Conservation (phyloP, 2,797 vertebrate species). For the Acipenser transmontanus region DNA sequence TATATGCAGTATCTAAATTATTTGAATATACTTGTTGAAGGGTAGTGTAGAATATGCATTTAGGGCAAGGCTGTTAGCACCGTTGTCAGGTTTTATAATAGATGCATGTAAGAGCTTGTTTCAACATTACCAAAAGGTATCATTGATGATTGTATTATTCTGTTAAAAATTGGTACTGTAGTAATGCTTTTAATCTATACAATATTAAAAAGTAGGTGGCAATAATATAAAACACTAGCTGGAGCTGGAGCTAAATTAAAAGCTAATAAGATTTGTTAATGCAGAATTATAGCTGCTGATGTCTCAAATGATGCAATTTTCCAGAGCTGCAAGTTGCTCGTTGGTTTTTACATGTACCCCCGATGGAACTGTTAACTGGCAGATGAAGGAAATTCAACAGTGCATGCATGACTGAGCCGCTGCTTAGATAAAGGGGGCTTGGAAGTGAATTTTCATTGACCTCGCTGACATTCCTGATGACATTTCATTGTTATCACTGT, state of each 20-base stretch:
- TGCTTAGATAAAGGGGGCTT: conserved; percentile 31
- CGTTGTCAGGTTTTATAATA: too few relatives aligned
- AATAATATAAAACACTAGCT: too few relatives aligned
- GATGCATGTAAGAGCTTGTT: too few relatives aligned
- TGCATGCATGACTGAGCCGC: conserved; percentile 39
- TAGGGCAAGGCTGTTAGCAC: too few relatives aligned
- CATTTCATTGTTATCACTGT: conserved; percentile 43
- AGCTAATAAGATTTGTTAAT: conserved; percentile 11
- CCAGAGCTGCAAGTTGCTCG: conserved; percentile 37
- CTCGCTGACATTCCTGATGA: conserved; percentile 34
- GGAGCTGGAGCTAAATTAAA: neutral
- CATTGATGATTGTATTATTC: too few relatives aligned
- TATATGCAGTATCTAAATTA: too few relatives aligned
- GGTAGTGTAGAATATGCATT: too few relatives aligned
- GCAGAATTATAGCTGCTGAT: conserved; percentile 58
- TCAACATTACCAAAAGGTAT: too few relatives aligned
- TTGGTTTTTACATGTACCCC: conserved; percentile 42
- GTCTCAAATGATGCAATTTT: conserved; percentile 61
- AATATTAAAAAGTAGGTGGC: too few relatives aligned
- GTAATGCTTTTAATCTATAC: too few relatives aligned
- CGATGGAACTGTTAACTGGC: conserved; percentile 42
- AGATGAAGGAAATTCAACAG: conserved; percentile 45
- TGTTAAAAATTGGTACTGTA: too few relatives aligned
- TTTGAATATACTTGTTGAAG: too few relatives aligned
- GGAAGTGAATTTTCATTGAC: conserved; percentile 32